Conservation (phyloP, 2,797 vertebrate species). For the Hydrophis major region DNA sequence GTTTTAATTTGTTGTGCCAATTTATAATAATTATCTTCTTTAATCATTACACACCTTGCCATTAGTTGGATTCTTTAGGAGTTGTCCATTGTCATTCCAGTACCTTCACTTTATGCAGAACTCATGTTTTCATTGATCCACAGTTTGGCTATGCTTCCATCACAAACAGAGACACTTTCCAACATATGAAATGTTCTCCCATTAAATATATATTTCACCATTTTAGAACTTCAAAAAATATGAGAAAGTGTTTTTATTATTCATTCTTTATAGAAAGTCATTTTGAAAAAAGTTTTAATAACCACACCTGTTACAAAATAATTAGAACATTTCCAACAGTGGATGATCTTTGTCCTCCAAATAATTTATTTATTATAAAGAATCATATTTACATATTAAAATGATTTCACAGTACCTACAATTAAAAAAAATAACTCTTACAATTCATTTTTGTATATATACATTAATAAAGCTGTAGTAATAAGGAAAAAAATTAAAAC, state of each 20-base stretch:
- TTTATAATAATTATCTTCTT: no score
- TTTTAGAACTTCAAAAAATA: background rate
- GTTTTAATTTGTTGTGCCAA: no score
- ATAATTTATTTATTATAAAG: background rate
- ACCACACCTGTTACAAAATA: background rate
- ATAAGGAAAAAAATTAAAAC: background rate
- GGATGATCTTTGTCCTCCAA: background rate
- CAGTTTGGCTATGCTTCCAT: conserved; percentile 6
- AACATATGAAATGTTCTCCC: background rate
- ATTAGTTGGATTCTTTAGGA: no score
- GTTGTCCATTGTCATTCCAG: background rate
- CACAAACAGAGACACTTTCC: background rate
- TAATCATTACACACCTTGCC: no score
- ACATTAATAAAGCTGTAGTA: background rate
- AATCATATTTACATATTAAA: background rate
- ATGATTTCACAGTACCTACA: background rate
- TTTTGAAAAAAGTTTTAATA: background rate
- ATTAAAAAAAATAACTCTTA: background rate
- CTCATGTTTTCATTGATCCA: conserved; percentile 24
- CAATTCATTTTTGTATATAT: background rate
- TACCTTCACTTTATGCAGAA: conserved; percentile 20
- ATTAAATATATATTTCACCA: background rate
- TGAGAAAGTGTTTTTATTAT: background rate
- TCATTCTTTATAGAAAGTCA: background rate
- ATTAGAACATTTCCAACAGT: background rate